Evolutionary conservation across 2,797 vertebrate genomes (phyloP), one percentile per base, ranked within the genome.

Genomic region (Sebastes steindachneri): DNA sequence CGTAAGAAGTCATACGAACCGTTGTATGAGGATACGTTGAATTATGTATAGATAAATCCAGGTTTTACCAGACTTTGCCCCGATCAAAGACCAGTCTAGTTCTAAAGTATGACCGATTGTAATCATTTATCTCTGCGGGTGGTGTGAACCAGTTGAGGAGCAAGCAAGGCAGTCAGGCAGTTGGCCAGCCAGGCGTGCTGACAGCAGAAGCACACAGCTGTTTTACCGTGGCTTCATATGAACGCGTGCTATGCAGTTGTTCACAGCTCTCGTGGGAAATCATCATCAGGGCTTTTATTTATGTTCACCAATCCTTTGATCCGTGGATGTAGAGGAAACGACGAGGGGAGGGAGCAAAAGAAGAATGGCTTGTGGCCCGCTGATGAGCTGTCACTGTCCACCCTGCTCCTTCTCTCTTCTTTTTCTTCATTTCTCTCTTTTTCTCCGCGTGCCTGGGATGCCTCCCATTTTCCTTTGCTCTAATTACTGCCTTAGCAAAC

Each of bases 401-500:
- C 71, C 51, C 60, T 69, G 57, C 59, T 74, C 78, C 66, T 60
- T 78, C 62, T 62, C 60, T 54, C 78, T 83, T 69, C 58, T 54
- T 2, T 68, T 63, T 80, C 70, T 83, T 77, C 59, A 33, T 77
- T 77, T 82, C 6, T 78, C 23, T 76, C 65, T 70, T 59, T 75
- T 68, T 41, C 25, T 82, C 88, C 9, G 37, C 87, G 29, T 92
- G 90, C 89, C 88, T 83, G 81, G 78, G 84, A 92, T 92, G 88
- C 86, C 87, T 89, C 90, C 89, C 62, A 4, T 88, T 90, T 92
- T 92, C 86, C 78, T 82, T 88, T 77, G 55, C 91, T 93, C 84
- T 92, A 94, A 95, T 94, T 94, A 89, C 88, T 75, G 83, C 89
- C 79, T 91, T 79, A 58, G 71, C 71, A 86, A 93, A 90, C 79